These are phyloP conservation scores for Gonatopus flavifemur DNA, from an alignment of 1,140 invertebrate genomes.

Conservation along the genomic window DNA sequence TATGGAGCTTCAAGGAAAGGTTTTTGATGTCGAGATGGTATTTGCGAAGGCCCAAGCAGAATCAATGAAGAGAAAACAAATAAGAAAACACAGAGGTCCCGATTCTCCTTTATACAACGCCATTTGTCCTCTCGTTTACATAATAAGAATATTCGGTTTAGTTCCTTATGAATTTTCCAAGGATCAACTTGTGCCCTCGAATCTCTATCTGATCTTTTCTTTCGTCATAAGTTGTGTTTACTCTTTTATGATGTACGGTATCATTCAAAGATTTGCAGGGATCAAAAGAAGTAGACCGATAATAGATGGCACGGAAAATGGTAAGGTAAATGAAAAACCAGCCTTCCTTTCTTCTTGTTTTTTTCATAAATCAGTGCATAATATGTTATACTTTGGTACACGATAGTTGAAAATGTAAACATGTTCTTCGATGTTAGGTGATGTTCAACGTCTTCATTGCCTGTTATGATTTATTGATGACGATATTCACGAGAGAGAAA, in stretches of 20 bases:
- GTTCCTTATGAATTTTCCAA: slow-evolving; percentile 42
- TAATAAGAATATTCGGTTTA: slow-evolving; percentile 39
- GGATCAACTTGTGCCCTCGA: slow-evolving; percentile 35
- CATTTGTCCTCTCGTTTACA: slow-evolving; percentile 37
- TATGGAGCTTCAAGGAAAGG: neutral
- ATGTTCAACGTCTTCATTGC: slow-evolving; percentile 33
- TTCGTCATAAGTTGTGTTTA: slow-evolving; percentile 13
- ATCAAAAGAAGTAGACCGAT: neutral
- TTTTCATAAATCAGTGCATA: slow-evolving; percentile 1
- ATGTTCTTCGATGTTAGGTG: slow-evolving; percentile 24
- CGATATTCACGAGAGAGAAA: slow-evolving; percentile 15
- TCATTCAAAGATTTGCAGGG: slow-evolving; percentile 9
- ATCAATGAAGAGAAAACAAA: neutral
- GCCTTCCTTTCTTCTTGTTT: slow-evolving; percentile 3
- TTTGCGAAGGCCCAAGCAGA: neutral
- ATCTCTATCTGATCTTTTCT: slow-evolving; percentile 20
- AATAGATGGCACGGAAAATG: slow-evolving; percentile 28
- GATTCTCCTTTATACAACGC: slow-evolving; percentile 42
- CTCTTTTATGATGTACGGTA: slow-evolving; percentile 17
- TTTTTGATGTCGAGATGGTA: slow-evolving; percentile 9
- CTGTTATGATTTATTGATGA: slow-evolving; percentile 22
- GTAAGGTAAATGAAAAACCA: slow-evolving; percentile 36
- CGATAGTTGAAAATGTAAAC: neutral
- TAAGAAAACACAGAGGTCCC: slow-evolving; percentile 19
- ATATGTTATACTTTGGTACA: neutral